Percentiles rank a stretch among this genome's conserved stretches.
Conservation (phyloP, 2,113 vertebrate genomes). For the Amblyornis subalaris region DNA sequence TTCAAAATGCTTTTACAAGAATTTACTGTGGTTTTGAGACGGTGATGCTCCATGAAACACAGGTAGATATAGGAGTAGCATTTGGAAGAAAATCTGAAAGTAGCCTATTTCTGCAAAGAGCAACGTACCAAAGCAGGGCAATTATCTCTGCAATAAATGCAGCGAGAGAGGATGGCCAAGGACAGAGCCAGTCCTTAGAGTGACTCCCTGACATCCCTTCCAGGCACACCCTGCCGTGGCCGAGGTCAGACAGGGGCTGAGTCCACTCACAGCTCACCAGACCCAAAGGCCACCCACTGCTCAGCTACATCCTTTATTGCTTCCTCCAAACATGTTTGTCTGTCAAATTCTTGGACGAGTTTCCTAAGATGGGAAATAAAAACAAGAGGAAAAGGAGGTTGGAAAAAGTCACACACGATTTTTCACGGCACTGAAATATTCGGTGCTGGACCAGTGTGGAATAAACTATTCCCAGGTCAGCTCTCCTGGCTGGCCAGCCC, state of each 20-base stretch:
- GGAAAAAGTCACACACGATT: not conserved
- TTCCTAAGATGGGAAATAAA: not conserved
- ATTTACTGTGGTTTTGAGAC: not conserved
- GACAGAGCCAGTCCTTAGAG: not conserved
- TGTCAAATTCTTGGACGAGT: not conserved
- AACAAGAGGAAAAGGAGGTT: not conserved
- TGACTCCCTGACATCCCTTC: not conserved
- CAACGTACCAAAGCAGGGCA: not conserved
- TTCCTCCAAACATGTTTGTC: slow-evolving; percentile 6
- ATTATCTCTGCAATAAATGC: not conserved
- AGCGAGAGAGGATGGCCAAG: not conserved
- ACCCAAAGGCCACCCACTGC: not conserved
- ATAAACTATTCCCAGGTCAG: not conserved
- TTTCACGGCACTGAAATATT: not conserved
- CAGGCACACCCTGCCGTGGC: not conserved
- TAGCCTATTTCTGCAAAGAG: not conserved
- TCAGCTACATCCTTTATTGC: not conserved
- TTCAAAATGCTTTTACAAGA: not conserved
- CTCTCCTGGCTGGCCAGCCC: not conserved
- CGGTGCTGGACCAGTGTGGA: not conserved
- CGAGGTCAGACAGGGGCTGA: not conserved
- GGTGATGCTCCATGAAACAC: not conserved
- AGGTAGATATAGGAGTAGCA: not conserved
- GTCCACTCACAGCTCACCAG: not conserved
- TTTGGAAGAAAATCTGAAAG: not conserved